These are phyloP conservation scores for Scylla paramamosain DNA, from an alignment of 1,140 invertebrate species.

Conservation along the genomic window DNA sequence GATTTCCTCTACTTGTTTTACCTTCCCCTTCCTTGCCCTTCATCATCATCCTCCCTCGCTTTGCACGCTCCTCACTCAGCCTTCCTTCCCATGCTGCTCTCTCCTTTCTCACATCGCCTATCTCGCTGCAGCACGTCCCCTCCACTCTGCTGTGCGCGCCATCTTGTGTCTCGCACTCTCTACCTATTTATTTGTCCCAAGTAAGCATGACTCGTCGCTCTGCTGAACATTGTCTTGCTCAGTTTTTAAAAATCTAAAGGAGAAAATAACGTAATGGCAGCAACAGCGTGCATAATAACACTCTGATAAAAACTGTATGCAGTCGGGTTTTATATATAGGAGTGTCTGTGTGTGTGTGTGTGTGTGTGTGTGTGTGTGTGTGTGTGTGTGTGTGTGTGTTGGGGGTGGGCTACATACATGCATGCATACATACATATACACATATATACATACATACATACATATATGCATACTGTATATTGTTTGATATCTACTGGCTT, in stretches of 20 bases:
- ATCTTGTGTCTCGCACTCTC: not conserved
- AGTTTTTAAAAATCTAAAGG: no score
- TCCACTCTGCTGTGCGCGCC: not conserved
- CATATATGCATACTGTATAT: not conserved
- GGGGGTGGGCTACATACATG: not conserved
- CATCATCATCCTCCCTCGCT: not conserved
- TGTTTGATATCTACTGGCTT: not conserved
- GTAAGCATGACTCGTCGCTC: no score
- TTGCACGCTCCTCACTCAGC: not conserved
- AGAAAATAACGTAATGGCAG: not conserved
- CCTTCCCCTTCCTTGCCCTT: not conserved
- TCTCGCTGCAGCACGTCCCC: no score
- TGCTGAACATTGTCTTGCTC: no score
- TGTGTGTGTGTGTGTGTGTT: no score
- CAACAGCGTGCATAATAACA: not conserved
- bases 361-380: no score
- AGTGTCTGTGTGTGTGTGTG: not conserved
- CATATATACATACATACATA: conserved; percentile 21
- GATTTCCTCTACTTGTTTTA: not conserved
- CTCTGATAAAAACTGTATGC: not conserved
- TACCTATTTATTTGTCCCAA: no score
- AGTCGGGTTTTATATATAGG: not conserved
- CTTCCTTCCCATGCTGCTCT: not conserved
- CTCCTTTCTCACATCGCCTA: not conserved
- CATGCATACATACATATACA: conserved; percentile 44